Conservation (phyloP, 2,888 invertebrate species). For the Troides helena region DNA sequence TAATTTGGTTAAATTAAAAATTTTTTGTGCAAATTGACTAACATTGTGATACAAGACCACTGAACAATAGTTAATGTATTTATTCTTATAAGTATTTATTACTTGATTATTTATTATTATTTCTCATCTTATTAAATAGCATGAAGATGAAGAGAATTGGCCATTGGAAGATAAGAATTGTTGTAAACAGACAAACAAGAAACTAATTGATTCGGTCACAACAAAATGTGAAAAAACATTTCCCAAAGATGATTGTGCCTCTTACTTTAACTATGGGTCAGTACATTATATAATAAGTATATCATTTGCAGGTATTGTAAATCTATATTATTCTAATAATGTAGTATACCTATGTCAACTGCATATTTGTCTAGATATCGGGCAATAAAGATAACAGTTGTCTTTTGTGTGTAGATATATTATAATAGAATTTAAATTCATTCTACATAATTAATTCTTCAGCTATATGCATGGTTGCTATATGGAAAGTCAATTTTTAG, state of each 20-base stretch:
- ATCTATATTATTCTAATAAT: not conserved
- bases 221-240: constrained; percentile 54
- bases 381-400: too few relatives aligned
- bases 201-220: constrained; percentile 45
- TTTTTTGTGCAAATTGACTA: too few relatives aligned
- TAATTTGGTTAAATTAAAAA: too few relatives aligned
- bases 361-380: too few relatives aligned
- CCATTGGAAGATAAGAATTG: constrained; percentile 61
- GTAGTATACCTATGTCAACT: too few relatives aligned
- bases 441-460: too few relatives aligned
- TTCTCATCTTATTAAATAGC: constrained; percentile 44
- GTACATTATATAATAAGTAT: constrained; percentile 33
- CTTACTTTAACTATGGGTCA: constrained; percentile 81
- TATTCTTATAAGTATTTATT: not conserved
- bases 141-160: constrained; percentile 74
- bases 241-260: constrained; percentile 71
- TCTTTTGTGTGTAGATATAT: too few relatives aligned
- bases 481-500: not conserved
- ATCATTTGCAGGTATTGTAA: not conserved
- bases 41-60: too few relatives aligned
- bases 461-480: not conserved
- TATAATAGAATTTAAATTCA: too few relatives aligned
- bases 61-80: not conserved
- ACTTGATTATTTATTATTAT: not conserved
- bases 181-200: constrained; percentile 57